These are phyloP conservation scores for Rhabditoides inermis DNA, from an alignment of 2,888 invertebrate genomes.

Conservation along the genomic window DNA sequence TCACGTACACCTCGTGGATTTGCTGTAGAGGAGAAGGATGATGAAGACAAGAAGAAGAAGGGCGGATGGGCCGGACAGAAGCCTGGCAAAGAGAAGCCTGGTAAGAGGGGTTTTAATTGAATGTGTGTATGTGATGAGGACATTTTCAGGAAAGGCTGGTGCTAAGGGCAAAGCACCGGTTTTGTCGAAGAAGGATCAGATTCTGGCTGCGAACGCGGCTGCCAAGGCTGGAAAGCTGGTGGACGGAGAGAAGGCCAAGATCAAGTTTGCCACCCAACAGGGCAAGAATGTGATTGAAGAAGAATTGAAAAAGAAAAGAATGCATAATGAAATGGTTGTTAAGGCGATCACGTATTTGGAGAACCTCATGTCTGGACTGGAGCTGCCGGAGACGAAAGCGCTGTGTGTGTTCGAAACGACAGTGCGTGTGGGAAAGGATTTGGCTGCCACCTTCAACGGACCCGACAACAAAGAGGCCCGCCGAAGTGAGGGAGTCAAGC, in stretches of 20 bases:
- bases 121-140: not conserved
- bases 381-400: conserved; percentile 46
- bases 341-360: conserved; percentile 34
- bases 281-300: conserved; percentile 37
- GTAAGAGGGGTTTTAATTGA: too few relatives aligned
- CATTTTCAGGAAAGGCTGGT: conserved; percentile 19
- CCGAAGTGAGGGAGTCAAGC: conserved; percentile 30
- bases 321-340: too few relatives aligned
- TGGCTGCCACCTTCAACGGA: conserved; percentile 18
- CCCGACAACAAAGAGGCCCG: conserved; percentile 20
- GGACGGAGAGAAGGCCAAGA: conserved; percentile 43
- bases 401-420: conserved; percentile 39
- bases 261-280: conserved; percentile 40
- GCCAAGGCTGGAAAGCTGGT: conserved; percentile 28
- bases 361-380: conserved; percentile 34
- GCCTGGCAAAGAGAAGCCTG: conserved; percentile 8
- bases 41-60: conserved; percentile 22
- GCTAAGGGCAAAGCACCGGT: conserved; percentile 23
- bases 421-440: conserved; percentile 21
- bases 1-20: conserved; percentile 41
- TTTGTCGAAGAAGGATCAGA: conserved; percentile 44
- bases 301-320: too few relatives aligned
- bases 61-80: conserved; percentile 28
- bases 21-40: conserved; percentile 27
- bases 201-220: conserved; percentile 41